Conservation (phyloP, 2,113 vertebrate species). For the Dinomys branickii region DNA sequence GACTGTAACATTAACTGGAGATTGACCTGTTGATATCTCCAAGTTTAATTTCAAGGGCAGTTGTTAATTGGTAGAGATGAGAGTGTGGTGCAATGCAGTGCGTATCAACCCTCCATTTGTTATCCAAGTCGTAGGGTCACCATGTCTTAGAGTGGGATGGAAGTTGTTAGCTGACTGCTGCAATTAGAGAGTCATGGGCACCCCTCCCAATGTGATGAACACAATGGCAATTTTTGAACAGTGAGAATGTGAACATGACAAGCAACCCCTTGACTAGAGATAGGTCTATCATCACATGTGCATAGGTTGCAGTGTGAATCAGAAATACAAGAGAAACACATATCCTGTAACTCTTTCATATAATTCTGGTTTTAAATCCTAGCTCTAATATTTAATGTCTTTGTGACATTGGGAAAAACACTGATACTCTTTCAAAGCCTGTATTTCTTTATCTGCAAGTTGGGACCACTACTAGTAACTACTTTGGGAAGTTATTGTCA, state of each 20-base stretch:
- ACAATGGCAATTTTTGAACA: not conserved
- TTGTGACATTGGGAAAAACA: not conserved
- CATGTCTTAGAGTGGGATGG: too few species aligned
- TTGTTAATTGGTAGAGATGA: not conserved
- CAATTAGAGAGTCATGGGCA: not conserved
- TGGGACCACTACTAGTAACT: not conserved
- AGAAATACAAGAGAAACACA: not conserved
- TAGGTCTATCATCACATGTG: not conserved
- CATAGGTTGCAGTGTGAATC: not conserved
- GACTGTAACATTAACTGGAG: conserved; percentile 23
- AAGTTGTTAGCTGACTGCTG: not conserved
- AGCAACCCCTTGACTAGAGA: not conserved
- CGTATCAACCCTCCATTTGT: not conserved
- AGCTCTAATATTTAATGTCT: not conserved
- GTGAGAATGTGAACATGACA: not conserved
- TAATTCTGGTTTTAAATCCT: not conserved
- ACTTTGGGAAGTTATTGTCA: not conserved
- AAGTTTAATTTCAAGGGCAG: not conserved
- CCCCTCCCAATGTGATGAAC: not conserved
- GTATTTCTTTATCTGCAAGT: not conserved
- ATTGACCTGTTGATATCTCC: not conserved
- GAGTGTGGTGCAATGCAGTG: not conserved
- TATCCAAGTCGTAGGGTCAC: fast-evolving
- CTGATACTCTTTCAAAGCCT: not conserved
- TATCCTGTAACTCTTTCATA: not conserved